Evolutionary conservation across 2,797 vertebrate genomes (phyloP).

Genomic region (Pangasius larnaudii): DNA sequence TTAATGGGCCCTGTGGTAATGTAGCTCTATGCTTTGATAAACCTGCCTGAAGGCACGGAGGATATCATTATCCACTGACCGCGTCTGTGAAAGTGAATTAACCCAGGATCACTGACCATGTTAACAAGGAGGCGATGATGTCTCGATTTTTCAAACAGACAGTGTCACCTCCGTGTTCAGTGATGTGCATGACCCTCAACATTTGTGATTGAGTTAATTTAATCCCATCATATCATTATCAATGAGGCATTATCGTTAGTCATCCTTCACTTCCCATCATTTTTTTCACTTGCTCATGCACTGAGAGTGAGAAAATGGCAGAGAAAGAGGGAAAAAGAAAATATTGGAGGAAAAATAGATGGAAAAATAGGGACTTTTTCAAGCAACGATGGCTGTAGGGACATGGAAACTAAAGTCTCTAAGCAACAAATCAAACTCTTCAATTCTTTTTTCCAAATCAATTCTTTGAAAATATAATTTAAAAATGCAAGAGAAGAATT

Average conservation of each 20-base stretch:
- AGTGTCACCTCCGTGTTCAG: slow-evolving; percentile 24
- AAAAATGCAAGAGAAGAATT: not conserved
- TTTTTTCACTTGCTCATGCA: slow-evolving; percentile 45
- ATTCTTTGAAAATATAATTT: not conserved
- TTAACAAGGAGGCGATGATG: slow-evolving; percentile 56
- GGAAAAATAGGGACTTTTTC: not conserved
- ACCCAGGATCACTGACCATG: slow-evolving; percentile 56
- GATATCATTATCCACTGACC: slow-evolving; percentile 53
- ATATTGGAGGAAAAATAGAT: not conserved
- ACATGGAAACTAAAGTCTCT: not conserved
- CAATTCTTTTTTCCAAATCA: no score
- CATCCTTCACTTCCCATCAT: slow-evolving; percentile 50
- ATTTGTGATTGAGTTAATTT: slow-evolving; percentile 56
- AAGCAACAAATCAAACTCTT: not conserved
- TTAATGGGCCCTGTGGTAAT: slow-evolving; percentile 46
- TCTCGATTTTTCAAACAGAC: slow-evolving; percentile 55
- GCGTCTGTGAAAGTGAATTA: slow-evolving; percentile 57
- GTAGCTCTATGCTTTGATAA: slow-evolving; percentile 55
- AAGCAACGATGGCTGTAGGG: not conserved
- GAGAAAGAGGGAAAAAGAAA: not conserved
- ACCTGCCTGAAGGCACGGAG: slow-evolving; percentile 49
- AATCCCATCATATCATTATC: slow-evolving; percentile 57
- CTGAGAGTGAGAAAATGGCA: not conserved
- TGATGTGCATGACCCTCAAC: slow-evolving; percentile 51
- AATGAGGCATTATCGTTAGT: slow-evolving; percentile 51